A percentile compares a stretch with the other conserved stretches of the same genome.
Conservation (phyloP, 1,140 invertebrate species). For the Drosophila quadrilineata region DNA sequence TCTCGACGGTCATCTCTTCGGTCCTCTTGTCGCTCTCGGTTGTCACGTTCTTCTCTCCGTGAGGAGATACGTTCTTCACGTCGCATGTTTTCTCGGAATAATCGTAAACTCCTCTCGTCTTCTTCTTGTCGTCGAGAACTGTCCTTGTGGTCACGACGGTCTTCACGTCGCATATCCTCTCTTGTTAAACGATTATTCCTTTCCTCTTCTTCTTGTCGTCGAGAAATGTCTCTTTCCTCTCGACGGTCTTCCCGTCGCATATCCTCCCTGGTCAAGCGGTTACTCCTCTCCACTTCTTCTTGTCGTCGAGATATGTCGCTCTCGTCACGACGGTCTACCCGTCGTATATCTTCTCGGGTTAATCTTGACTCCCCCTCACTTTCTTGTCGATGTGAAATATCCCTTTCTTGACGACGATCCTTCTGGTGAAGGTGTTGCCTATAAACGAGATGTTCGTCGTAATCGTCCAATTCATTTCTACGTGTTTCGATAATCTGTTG, state of each 20-base stretch:
- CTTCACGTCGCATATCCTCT: background rate
- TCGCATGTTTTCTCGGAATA: background rate
- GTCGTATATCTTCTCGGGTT: background rate
- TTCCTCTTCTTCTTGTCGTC: background rate
- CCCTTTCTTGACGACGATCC: background rate
- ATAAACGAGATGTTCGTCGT: conserved; percentile 63
- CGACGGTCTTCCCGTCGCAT: background rate
- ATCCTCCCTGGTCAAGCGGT: background rate
- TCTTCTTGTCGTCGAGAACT: too few relatives aligned
- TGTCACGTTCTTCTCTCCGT: background rate
- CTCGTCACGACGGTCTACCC: background rate
- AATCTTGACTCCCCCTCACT: background rate
- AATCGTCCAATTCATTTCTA: conserved; percentile 30
- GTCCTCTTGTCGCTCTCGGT: background rate
- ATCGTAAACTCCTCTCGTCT: too few relatives aligned
- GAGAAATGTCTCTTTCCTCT: background rate
- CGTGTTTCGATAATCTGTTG: conserved; percentile 22
- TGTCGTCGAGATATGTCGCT: background rate
- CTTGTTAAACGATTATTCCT: background rate
- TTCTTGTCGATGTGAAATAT: background rate
- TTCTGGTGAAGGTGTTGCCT: conserved; percentile 37
- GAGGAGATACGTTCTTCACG: background rate
- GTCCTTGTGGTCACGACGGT: too few relatives aligned
- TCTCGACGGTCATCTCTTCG: background rate
- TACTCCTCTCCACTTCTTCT: background rate